Evolutionary conservation across 2,888 invertebrate species (phyloP).

Genomic region (Darwinula stevensoni): DNA sequence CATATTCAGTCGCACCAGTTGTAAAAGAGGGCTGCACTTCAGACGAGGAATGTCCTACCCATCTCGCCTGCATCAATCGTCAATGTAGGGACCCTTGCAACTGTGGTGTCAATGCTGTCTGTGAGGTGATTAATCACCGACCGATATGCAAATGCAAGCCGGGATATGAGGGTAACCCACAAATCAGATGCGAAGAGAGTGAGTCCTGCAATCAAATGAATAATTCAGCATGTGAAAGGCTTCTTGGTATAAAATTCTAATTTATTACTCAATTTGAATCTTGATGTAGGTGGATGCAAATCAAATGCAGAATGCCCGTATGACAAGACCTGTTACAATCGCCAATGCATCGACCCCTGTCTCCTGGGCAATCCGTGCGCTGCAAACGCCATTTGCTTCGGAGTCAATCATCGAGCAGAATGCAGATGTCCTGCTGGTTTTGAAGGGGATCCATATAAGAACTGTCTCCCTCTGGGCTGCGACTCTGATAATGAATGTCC

Average conservation of each 20-base stretch:
- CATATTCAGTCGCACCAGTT: neutral
- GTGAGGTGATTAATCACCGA: conserved; percentile 48
- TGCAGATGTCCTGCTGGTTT: conserved; percentile 32
- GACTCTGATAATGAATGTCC: conserved; percentile 57
- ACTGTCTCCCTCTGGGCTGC: conserved; percentile 19
- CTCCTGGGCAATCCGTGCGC: conserved; percentile 27
- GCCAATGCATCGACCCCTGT: conserved; percentile 41
- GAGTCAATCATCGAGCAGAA: conserved; percentile 9
- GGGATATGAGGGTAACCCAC: conserved; percentile 61
- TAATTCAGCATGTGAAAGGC: no score
- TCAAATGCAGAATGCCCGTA: conserved; percentile 14
- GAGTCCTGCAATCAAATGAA: no score
- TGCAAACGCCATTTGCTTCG: conserved; percentile 10
- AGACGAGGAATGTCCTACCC: conserved; percentile 42
- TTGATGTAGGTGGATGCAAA: conserved; percentile 7
- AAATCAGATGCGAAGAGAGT: conserved; percentile 36
- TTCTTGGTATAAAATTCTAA: no score
- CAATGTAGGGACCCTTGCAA: conserved; percentile 66
- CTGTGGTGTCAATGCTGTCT: conserved; percentile 52
- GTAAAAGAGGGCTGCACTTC: conserved; percentile 30
- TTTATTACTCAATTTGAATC: no score
- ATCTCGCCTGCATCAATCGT: conserved; percentile 54
- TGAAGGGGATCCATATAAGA: conserved; percentile 40
- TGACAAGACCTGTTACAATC: conserved; percentile 27
- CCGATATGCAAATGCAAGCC: conserved; percentile 58